phyloP scores from a whole-genome alignment of 2,797 vertebrate species.

The Etheostoma perlongum region DNA sequence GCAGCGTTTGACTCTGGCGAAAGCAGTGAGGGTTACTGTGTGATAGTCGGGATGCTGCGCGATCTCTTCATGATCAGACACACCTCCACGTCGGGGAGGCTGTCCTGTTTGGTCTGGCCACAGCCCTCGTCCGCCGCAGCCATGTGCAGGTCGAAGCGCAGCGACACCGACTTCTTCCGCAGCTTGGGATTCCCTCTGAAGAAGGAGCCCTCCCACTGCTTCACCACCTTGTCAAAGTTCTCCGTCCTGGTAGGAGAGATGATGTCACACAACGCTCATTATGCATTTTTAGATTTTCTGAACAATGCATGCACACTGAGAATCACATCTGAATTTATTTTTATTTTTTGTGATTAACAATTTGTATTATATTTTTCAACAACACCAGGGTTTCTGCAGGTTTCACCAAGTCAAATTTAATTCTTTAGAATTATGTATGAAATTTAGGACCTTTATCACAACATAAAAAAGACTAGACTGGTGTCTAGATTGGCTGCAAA shows the following conservation, averaged over 20 bases:
- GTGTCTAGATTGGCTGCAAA: too few relatives aligned
- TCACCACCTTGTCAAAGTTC: constrained; percentile 96
- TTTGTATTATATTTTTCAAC: too few relatives aligned
- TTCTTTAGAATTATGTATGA: too few relatives aligned
- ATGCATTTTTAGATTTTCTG: background rate
- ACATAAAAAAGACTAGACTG: too few relatives aligned
- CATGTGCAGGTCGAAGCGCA: constrained; percentile 97
- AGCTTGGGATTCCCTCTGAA: constrained; percentile 97
- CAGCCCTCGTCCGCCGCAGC: constrained; percentile 91
- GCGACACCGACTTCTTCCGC: constrained; percentile 96
- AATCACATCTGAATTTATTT: background rate
- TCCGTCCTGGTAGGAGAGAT: constrained; percentile 87
- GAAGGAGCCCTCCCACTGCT: constrained; percentile 98
- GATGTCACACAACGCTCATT: background rate
- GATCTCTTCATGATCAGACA: constrained; percentile 96
- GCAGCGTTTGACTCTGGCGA: background rate
- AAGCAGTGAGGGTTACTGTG: constrained; percentile 75
- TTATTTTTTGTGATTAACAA: background rate
- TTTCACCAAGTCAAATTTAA: too few relatives aligned
- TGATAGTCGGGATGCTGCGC: constrained; percentile 93
- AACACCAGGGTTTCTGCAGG: too few relatives aligned
- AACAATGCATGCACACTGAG: background rate
- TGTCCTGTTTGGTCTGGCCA: constrained; percentile 86
- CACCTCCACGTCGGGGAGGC: constrained; percentile 93
- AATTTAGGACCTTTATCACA: too few relatives aligned